phyloP scores from a whole-genome alignment of 1,140 invertebrate species.

The Anadara kagoshimensis region DNA sequence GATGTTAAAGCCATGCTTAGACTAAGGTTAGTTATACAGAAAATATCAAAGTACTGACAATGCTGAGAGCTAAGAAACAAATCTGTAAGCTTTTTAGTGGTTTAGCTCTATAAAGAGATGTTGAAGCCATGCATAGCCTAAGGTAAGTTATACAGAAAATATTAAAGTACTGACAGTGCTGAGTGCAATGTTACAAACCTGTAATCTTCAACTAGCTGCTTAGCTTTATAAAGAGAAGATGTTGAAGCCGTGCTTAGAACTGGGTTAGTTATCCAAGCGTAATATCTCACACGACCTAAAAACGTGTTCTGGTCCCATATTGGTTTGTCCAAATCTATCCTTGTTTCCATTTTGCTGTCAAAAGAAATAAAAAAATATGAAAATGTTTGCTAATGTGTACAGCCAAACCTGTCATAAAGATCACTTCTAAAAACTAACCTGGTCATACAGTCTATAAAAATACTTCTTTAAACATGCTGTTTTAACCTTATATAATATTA shows the following conservation, averaged over 20 bases:
- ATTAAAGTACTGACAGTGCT: background rate
- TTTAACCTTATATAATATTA: too few species aligned
- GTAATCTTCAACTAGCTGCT: slow-evolving; percentile 81
- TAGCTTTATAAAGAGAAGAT: slow-evolving; percentile 57
- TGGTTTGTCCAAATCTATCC: slow-evolving; percentile 61
- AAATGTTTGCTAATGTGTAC: background rate
- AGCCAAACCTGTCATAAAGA: background rate
- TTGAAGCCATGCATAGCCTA: background rate
- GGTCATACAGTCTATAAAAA: background rate
- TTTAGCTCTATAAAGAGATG: too few species aligned
- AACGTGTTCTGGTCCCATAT: slow-evolving; percentile 68
- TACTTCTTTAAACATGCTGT: too few species aligned
- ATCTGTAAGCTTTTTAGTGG: too few species aligned
- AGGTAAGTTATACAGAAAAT: background rate
- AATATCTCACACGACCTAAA: slow-evolving; percentile 66
- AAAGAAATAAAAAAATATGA: background rate
- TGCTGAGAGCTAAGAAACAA: too few species aligned
- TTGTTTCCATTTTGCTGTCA: background rate
- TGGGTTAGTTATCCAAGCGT: slow-evolving; percentile 69
- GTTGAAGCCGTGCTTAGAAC: slow-evolving; percentile 56
- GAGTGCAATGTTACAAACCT: slow-evolving; percentile 76
- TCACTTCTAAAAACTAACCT: background rate
- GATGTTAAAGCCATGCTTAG: background rate
- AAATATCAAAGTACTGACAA: too few species aligned
- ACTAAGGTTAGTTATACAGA: background rate